Base-by-base conservation (phyloP, 2,797 vertebrate genomes). In the Agapornis canus region DNA sequence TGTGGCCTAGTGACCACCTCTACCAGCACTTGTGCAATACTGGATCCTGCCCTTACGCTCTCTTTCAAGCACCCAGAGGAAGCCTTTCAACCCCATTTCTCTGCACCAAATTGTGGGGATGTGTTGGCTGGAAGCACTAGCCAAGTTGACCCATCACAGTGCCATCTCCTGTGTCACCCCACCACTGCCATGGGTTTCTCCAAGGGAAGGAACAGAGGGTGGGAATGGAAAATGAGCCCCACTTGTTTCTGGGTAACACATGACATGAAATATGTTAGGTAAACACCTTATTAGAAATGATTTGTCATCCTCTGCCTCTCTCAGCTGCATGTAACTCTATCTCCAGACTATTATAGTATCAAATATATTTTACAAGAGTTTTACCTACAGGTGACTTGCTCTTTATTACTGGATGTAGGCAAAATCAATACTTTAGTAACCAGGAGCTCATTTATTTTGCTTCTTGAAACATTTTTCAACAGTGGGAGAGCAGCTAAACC, bases 281-380 rank as follows among this genome's bases (percentile, higher is more conserved):
- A 82, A 96, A 95, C 86, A 93, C 90, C 76, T 88, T 94, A 69
- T 96, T 96, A 97, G 86, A 95, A 97, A 97, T 96, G 96, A 98
- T 98, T 97, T 98, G 97, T 97, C 97, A 98, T 97, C 90, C 94
- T 96, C 86, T 96, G 94, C 92, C 64, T 97, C 90, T 95, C 94
- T 88, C 95, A 93, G 93, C 97, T 97, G 97, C 97, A 97, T 97
- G 96, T 95, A 97, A 97, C 97, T 98, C 97, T 97, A 97, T 98
- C 97, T 98, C 97, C 97, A 98, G 97, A 97, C 98, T 98, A 98
- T 98, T 98, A 98, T 97, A 98, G 98, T 97, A 98, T 98, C 97
- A 98, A 98, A 98, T 98, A 98, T 97, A 98, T 98, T 98, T 98
- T 98, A 98, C 98, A 98, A 98, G 97, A 98, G 97, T 98, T 98